Percentiles rank a stretch among this genome's conserved stretches.
These are phyloP conservation scores for Orchestia grillus DNA, from an alignment of 1,140 invertebrate genomes.

Conservation along the genomic window DNA sequence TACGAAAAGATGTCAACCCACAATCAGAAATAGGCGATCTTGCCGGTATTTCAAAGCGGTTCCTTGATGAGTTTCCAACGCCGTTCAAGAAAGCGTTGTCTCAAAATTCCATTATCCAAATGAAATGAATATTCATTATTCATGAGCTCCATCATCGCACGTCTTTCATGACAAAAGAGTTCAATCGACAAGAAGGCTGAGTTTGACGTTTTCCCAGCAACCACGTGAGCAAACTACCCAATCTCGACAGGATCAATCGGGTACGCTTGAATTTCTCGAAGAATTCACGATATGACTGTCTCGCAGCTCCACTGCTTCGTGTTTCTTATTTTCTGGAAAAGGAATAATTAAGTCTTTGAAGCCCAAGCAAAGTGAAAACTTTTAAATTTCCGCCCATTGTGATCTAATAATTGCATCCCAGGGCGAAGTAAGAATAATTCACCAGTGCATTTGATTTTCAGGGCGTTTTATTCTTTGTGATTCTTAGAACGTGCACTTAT, in stretches of 20 bases:
- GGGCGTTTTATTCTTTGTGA: not conserved
- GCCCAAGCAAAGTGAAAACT: not conserved
- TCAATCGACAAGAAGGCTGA: not conserved
- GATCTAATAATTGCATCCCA: not conserved
- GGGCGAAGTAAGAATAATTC: not conserved
- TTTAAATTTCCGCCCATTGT: not conserved
- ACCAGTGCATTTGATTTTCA: not conserved
- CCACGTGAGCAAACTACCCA: not conserved
- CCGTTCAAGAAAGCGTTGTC: not conserved
- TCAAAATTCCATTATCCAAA: not conserved
- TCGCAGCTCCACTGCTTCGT: not conserved
- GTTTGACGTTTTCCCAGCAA: not conserved
- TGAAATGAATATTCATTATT: not conserved
- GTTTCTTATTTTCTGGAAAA: not conserved
- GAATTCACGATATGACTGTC: not conserved
- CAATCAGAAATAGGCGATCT: not conserved
- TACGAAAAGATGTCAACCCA: not conserved
- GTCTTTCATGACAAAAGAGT: not conserved
- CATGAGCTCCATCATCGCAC: not conserved
- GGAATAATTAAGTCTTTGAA: not conserved
- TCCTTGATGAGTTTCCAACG: not conserved
- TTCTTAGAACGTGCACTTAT: too few relatives aligned
- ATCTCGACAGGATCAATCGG: not conserved
- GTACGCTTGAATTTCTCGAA: not conserved
- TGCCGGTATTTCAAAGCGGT: not conserved